phyloP scores from a whole-genome alignment of 1,140 invertebrate genomes.

The Drosophila oshimai region DNA sequence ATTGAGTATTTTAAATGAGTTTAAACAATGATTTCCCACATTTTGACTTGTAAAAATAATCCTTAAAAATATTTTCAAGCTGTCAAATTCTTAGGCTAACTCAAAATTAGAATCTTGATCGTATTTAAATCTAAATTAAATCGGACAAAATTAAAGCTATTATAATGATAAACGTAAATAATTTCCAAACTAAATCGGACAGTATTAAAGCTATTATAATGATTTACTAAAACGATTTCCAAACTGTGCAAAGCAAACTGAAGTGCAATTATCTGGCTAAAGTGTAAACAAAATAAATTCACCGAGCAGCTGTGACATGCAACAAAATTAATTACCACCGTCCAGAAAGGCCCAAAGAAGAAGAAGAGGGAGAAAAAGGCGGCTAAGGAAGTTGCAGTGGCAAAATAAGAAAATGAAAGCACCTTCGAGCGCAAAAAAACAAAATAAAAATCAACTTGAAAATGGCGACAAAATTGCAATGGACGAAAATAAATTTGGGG shows the following conservation, averaged over 20 bases:
- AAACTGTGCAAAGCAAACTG: slow-evolving; percentile 11
- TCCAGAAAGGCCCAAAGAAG: background rate
- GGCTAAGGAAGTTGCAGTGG: slow-evolving; percentile 3
- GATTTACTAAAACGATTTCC: slow-evolving; percentile 18
- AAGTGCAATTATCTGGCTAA: slow-evolving; percentile 42
- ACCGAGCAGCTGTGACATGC: slow-evolving; percentile 49
- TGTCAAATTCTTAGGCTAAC: too few relatives aligned
- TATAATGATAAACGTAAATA: too few relatives aligned
- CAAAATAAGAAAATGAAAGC: background rate
- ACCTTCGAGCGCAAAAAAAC: background rate
- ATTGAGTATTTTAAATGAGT: too few relatives aligned
- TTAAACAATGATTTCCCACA: too few relatives aligned
- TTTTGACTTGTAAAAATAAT: too few relatives aligned
- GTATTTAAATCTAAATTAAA: too few relatives aligned
- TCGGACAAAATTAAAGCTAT: too few relatives aligned
- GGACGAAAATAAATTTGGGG: slow-evolving; percentile 43
- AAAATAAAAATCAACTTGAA: slow-evolving; percentile 33
- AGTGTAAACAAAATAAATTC: slow-evolving; percentile 34
- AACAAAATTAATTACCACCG: slow-evolving; percentile 58
- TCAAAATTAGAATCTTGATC: too few relatives aligned
- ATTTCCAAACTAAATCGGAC: background rate
- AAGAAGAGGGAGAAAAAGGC: too few relatives aligned
- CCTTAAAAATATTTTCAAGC: too few relatives aligned
- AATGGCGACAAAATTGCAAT: slow-evolving; percentile 61
- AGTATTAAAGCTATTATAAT: background rate